Evolutionary conservation across 1,140 invertebrate species (phyloP).

Genomic region (Camponotus pennsylvanicus): DNA sequence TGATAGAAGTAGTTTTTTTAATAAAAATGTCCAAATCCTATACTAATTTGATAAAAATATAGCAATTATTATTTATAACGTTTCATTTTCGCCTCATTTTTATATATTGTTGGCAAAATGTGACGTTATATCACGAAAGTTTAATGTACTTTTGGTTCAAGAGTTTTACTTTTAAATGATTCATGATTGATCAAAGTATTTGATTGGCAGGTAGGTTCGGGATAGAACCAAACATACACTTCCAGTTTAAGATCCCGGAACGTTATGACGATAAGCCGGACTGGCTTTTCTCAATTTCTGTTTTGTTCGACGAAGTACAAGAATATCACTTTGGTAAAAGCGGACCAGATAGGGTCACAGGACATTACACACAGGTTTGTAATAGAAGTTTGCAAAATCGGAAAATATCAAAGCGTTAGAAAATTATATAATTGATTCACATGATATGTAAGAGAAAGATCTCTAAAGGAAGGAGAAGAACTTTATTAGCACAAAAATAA

Average conservation of each 20-base stretch:
- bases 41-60: neutral
- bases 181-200: constrained; percentile 23
- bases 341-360: constrained; percentile 93
- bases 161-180: no score
- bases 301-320: constrained; percentile 94
- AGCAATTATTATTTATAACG: neutral
- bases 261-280: constrained; percentile 89
- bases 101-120: neutral
- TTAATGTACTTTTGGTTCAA: neutral
- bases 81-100: neutral
- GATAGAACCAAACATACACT: constrained; percentile 91
- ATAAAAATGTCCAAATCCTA: neutral
- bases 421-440: constrained; percentile 74
- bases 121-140: neutral
- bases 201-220: constrained; percentile 89
- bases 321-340: constrained; percentile 89
- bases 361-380: constrained; percentile 93
- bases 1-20: neutral
- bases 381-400: constrained; percentile 84
- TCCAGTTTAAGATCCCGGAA: constrained; percentile 87
- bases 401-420: neutral
- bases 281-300: constrained; percentile 92
- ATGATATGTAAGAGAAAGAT: neutral
- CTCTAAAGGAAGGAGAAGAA: no score
- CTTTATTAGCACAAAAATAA: neutral